Percentiles rank a stretch among this genome's conserved stretches.
Conservation (phyloP, 2,797 vertebrate species). For the Chaetophractus vellerosus region DNA sequence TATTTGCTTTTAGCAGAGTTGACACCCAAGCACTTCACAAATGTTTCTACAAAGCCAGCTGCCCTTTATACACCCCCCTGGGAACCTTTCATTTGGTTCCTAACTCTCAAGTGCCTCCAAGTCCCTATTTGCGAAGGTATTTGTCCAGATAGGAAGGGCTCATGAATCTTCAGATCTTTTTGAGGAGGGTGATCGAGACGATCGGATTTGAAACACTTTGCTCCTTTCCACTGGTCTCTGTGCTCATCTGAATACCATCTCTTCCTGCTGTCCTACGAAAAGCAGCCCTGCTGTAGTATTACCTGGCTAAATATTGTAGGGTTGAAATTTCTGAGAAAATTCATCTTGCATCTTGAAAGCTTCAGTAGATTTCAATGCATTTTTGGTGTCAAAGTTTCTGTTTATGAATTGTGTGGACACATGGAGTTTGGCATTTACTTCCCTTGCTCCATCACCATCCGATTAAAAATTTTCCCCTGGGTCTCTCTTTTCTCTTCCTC, state of each 20-base stretch:
- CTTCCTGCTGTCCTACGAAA: not conserved
- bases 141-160: slow-evolving; percentile 5
- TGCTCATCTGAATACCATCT: not conserved
- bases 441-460: not conserved
- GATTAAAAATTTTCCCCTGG: not conserved
- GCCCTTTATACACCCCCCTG: slow-evolving; percentile 48
- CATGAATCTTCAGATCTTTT: slow-evolving; percentile 48
- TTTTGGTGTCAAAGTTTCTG: not conserved
- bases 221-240: not conserved
- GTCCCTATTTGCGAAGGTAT: slow-evolving; percentile 38
- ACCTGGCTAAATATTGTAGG: not conserved
- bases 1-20: slow-evolving; percentile 71
- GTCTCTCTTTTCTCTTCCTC: not conserved
- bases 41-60: slow-evolving; percentile 77
- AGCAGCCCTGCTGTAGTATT: not conserved
- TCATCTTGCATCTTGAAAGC: not conserved
- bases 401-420: not conserved
- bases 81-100: slow-evolving; percentile 73
- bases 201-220: slow-evolving; percentile 35
- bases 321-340: slow-evolving; percentile 15
- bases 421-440: not conserved
- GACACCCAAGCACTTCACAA: slow-evolving; percentile 33
- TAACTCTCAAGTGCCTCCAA: not conserved
- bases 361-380: not conserved
- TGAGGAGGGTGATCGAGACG: not conserved